Evolutionary conservation across 2,888 invertebrate genomes (phyloP), one percentile per base, ranked within the genome.

Genomic region (Colostygia pectinataria): DNA sequence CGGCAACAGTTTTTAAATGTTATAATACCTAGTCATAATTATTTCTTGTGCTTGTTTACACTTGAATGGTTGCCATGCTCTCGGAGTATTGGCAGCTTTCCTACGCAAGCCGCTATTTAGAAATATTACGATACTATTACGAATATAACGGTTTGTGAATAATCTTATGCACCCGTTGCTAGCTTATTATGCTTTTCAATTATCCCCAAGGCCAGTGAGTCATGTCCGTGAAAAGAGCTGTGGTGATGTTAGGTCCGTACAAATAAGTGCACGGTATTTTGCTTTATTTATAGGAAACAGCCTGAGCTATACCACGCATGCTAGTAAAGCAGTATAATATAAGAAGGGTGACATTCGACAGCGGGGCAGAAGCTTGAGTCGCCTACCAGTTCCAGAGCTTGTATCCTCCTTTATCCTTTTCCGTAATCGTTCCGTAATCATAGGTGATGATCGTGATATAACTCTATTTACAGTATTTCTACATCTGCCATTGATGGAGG

Each of bases 151-250:
- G 14, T 9, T 1, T 5, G 5, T 42, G 49, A 53, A 10, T 50
- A 43, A 28, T 27, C 13, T 12, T 33, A 44, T 46, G 46, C 56
- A 60, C 31, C 39, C 48, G 31, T 36, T 45, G 32, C 12, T 20
- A 32, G 45, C 13, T 49, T 43, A 61, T 60, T 57, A 57, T 60
- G 52, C 10, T 63, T 55, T 65, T 64, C 63, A 66, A 68, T 67
- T 63, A 62, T 51, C 41, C n/a, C n/a, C 53, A 70, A 72, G 70
- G 71, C 45, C 61, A 40, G 27, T 65, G 63, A 65, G 49, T 61
- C 64, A 68, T 57, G 55, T 20, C 61, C 61, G 58, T 64, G 65
- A 68, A 73, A 71, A 68, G 65, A 68, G 44, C 20, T 23, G 7
- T 29, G 20, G 18, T 15, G 15, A 12, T 8, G 18, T 27, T 8